phyloP scores from a whole-genome alignment of 2,113 vertebrate species.

The Laterallus jamaicensis region DNA sequence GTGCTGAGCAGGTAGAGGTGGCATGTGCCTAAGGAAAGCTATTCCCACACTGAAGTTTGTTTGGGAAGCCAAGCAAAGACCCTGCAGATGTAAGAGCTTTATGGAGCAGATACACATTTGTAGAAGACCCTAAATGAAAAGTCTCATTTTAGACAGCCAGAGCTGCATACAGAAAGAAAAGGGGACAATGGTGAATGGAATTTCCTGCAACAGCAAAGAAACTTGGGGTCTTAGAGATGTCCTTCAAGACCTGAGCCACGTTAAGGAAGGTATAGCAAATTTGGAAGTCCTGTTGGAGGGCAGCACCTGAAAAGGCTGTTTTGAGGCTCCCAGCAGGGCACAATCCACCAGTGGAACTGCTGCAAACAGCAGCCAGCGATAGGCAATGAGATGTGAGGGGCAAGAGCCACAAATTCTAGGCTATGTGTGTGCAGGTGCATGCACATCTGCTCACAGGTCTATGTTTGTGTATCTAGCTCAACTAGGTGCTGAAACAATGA shows the following conservation, averaged over 20 bases:
- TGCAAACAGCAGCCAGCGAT: background rate
- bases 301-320: background rate
- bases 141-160: background rate
- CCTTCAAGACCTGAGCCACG: background rate
- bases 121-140: background rate
- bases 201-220: background rate
- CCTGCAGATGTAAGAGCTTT: background rate
- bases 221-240: background rate
- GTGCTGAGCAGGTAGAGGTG: background rate
- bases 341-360: background rate
- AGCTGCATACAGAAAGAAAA: background rate
- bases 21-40: background rate
- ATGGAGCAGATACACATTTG: background rate
- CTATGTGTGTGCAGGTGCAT: rapidly evolving
- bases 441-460: background rate
- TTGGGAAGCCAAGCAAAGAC: background rate
- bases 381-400: background rate
- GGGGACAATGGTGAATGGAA: background rate
- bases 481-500: background rate
- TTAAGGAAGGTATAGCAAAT: background rate
- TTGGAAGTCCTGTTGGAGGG: background rate
- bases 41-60: background rate
- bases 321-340: background rate
- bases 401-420: background rate
- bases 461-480: background rate